Conservation (phyloP, 1,140 invertebrate genomes). For the Chymomyza costata region DNA sequence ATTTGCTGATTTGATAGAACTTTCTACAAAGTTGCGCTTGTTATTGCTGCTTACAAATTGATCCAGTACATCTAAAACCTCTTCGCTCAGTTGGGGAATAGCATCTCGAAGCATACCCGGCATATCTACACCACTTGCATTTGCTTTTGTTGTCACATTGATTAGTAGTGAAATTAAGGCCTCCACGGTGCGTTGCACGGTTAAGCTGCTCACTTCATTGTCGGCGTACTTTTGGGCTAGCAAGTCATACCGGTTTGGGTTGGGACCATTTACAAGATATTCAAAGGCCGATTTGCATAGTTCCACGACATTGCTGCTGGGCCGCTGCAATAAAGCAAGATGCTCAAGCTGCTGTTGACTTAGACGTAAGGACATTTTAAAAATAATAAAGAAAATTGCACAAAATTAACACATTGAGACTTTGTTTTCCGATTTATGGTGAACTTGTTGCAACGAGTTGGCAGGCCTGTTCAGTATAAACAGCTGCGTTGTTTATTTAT, state of each 20-base stretch:
- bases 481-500: conserved; percentile 23
- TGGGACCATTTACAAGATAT: conserved; percentile 59
- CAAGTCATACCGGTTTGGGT: conserved; percentile 41
- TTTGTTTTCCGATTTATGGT: conserved; percentile 7
- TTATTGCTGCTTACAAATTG: conserved; percentile 66
- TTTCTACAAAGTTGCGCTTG: conserved; percentile 64
- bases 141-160: conserved; percentile 48
- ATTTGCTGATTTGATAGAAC: conserved; percentile 69
- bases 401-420: neutral
- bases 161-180: conserved; percentile 63
- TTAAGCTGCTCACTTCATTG: conserved; percentile 8
- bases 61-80: conserved; percentile 51
- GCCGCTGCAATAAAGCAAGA: conserved; percentile 40
- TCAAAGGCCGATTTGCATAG: conserved; percentile 67
- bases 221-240: conserved; percentile 45
- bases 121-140: conserved; percentile 18
- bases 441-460: neutral
- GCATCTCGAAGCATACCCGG: conserved; percentile 24
- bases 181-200: conserved; percentile 50
- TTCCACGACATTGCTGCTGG: conserved; percentile 52
- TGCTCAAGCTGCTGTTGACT: conserved; percentile 52
- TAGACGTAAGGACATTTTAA: conserved; percentile 37
- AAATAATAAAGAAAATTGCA: neutral
- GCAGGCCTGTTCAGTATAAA: neutral
- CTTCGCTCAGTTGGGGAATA: conserved; percentile 40